Evolutionary conservation across 2,113 vertebrate species (phyloP), one percentile per base, ranked within the genome.

Genomic region (Lota lota): DNA sequence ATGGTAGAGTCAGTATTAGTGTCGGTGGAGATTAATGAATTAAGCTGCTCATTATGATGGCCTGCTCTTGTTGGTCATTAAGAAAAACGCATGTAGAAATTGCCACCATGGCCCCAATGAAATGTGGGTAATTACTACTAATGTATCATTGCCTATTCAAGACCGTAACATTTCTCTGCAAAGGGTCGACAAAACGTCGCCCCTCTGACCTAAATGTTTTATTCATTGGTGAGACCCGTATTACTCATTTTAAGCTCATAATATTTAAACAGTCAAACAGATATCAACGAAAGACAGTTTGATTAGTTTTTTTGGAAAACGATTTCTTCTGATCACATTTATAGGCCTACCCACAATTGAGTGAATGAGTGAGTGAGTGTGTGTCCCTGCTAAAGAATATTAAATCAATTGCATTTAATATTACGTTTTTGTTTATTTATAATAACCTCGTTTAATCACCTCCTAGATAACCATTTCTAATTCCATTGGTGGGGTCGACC

Each of bases 81-180:
- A 93, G 87, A 84, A 75, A 77, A 83, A 87, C 66, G 85, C 87
- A 79, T 83, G 88, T 88, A 85, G 91, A 94, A 92, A 94, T 95
- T 95, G 91, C 90, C 93, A 92, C 93, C 89, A 86, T 90, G 92
- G 93, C 94, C 94, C 92, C 92, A 92, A 90, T 91, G 91, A 93
- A 93, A 90, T 89, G 91, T 85, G 88, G 92, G 90, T 96, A 97
- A 99, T 99, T 96, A 95, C 91, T 88, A 93, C 95, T 99, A 99
- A 99, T 99, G 91, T 77, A 93, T 94, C 94, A 98, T 98, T 92
- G 90, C 88, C 92, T 92, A 99, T 98, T 97, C 97, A 91, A 85
- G 86, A 91, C 80, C 85, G 91, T 89, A 92, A 73, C 71, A 1
- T 83, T 79, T 82, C 67, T 57, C 80, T 82, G 83, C 66, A 51